Evolutionary conservation across 1,140 invertebrate species (phyloP).

Genomic region (Muscidifurax raptorellus): DNA sequence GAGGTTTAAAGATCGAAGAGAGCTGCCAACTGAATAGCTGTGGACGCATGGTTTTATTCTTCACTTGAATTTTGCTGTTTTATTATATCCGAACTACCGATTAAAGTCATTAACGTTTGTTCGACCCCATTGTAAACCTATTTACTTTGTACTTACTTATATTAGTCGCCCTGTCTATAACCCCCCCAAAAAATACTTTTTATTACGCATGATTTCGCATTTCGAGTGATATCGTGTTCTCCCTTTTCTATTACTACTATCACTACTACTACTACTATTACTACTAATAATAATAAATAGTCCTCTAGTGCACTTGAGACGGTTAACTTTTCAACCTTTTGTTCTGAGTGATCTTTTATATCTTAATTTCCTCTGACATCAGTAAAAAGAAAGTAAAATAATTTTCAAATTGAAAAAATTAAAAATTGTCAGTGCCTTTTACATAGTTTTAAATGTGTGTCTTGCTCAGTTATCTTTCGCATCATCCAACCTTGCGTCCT

Average conservation of each 20-base stretch:
- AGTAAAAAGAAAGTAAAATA: constrained; percentile 10
- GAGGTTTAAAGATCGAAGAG: constrained; percentile 35
- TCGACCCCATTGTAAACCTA: constrained; percentile 9
- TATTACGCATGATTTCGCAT: constrained; percentile 50
- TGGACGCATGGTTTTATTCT: constrained; percentile 69
- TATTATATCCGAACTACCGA: constrained; percentile 28
- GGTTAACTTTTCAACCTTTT: constrained; percentile 25
- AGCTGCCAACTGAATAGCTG: constrained; percentile 32
- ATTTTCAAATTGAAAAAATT: constrained; percentile 7
- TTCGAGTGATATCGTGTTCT: constrained; percentile 46
- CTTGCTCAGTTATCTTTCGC: constrained; percentile 44
- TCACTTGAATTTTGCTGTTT: constrained; percentile 53
- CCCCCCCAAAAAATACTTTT: neutral
- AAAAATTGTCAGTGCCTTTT: constrained; percentile 48
- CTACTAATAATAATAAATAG: too few species aligned
- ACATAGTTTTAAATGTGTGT: constrained; percentile 45
- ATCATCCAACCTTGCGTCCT: constrained; percentile 46
- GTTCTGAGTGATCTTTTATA: constrained; percentile 14
- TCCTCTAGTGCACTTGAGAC: constrained; percentile 35
- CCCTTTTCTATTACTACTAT: constrained; percentile 30
- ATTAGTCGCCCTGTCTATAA: neutral
- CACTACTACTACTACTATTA: constrained; percentile 35
- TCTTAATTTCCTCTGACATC: constrained; percentile 8
- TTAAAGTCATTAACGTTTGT: constrained; percentile 44
- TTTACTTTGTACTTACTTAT: constrained; percentile 8